phyloP scores from a whole-genome alignment of 2,113 vertebrate species.

The Chaetorhynchus papuensis region DNA sequence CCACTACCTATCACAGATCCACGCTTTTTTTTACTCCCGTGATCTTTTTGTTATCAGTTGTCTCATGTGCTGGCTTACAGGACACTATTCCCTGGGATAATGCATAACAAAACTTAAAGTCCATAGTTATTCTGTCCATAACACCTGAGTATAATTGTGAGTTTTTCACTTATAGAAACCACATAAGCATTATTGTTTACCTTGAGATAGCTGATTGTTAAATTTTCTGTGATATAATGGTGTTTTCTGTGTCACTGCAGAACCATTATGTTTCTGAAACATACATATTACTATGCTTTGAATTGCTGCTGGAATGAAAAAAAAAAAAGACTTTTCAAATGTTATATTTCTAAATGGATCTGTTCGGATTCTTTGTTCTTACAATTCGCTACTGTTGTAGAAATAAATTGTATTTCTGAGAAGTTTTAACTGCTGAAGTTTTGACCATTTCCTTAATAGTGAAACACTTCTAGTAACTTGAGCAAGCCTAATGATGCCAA shows the following conservation, averaged over 20 bases:
- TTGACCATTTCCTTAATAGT: not conserved
- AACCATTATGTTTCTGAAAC: not conserved
- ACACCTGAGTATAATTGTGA: not conserved
- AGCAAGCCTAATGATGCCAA: not conserved
- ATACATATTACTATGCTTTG: not conserved
- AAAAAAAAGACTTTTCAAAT: not conserved
- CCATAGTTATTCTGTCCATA: not conserved
- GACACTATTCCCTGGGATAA: not conserved
- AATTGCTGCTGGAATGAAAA: not conserved
- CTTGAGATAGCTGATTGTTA: not conserved
- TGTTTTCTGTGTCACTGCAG: not conserved
- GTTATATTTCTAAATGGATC: not conserved
- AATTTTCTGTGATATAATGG: not conserved
- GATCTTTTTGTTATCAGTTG: not conserved
- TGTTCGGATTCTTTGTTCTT: not conserved
- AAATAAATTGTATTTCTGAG: not conserved
- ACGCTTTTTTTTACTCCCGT: not conserved
- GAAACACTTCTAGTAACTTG: not conserved
- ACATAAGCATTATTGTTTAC: not conserved
- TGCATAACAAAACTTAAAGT: not conserved
- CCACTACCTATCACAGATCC: not conserved
- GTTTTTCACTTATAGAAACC: not conserved
- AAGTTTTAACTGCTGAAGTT: not conserved
- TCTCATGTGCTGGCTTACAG: not conserved
- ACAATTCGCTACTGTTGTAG: not conserved